Base-by-base conservation (phyloP, 2,797 vertebrate genomes). In the Nyctalus aviator region DNA sequence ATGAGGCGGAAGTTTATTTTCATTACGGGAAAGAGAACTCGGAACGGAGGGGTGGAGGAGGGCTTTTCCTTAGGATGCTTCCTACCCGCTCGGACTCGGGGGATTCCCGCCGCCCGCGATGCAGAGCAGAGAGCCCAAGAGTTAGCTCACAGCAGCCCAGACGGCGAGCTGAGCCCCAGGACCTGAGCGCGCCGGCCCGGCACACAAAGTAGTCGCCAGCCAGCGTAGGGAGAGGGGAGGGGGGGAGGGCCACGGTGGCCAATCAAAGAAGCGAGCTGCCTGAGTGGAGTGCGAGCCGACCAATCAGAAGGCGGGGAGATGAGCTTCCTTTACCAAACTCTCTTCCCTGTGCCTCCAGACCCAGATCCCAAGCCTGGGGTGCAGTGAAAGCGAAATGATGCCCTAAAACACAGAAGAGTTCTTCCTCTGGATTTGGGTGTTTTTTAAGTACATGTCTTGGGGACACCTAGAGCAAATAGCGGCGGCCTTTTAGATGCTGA, bases 1-100 rank as follows among this genome's bases (percentile, higher is more conserved):
- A 69, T 1, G 84, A 95, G 50, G 95, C 96, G 96, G 96, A 97
- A 97, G 96, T 97, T 97, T 96, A 96, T 97, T 96, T 97, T 96
- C 77, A 62, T 81, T 41, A 66, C 57, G 73, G 77, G 32, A 35
- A 77, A 55, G 48, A 90, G 62, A 41, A 81, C 90, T 27, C 46
- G 53, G 78, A 32, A 57, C 30, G 64, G 37, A 32, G 64, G 44
- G 72, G 32, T 32, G 12, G 88, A 91, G 90, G 85, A 89, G 90
- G n/a, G 71, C 44, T 96, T 50, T 88, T 91, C 87, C 89, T 84
- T 88, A 89, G 64, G 88, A 88, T 93, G 94, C 93, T 91, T 87
- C 97, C 97, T 96, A 95, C 96, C 96, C 89, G 94, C 94, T 94
- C 44, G 64, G 72, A 94, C 92, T 90, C 86, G 84, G 86, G 73